Evolutionary conservation across 2,797 vertebrate genomes (phyloP), one percentile per base, ranked within the genome.

Genomic region (Hypotaenidia philippensis): DNA sequence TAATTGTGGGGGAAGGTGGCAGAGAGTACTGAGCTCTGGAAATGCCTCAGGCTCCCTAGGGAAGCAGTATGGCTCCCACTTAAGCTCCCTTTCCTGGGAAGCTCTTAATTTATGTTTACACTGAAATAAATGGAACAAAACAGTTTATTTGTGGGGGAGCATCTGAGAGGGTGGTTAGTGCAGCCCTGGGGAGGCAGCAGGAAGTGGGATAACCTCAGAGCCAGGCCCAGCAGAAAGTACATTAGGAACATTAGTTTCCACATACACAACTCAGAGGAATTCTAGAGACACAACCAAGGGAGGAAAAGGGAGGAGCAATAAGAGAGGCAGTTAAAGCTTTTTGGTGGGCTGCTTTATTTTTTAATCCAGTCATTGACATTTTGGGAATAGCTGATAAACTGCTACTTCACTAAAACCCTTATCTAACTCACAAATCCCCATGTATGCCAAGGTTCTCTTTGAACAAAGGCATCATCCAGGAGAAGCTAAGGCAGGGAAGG

Each of bases 201-300:
- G 97, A 98, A 98, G 96, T 96, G 87, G 97, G 96, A 96, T 97
- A 98, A 97, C 97, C 97, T 97, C 97, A 94, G 94, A 98, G 95
- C 95, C 96, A 96, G 94, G 85, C 87, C 52, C 74, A 84, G 63
- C 70, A 96, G 56, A 97, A 93, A 88, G 69, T 41, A 93, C 84
- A 91, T 16, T 13, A 87, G 41, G 85, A 96, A 90, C 61, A 83
- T 60, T 9, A 92, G 63, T 90, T 95, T 96, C 90, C 90, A 92
- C 66, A 92, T 32, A 93, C 69, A 50, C 49, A 89, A 34, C 36
- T 87, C 40, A 38, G n/a, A 89, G 41, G 44, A 94, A 87, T 55
- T 55, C 57, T 55, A 71, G 49, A 94, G 16, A 89, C 38, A 65
- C 29, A 84, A 80, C 19, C 29, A 47, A 69, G 29, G 38, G 40